Evolutionary conservation across 2,888 invertebrate species (phyloP).

Genomic region (Molorchus minor): DNA sequence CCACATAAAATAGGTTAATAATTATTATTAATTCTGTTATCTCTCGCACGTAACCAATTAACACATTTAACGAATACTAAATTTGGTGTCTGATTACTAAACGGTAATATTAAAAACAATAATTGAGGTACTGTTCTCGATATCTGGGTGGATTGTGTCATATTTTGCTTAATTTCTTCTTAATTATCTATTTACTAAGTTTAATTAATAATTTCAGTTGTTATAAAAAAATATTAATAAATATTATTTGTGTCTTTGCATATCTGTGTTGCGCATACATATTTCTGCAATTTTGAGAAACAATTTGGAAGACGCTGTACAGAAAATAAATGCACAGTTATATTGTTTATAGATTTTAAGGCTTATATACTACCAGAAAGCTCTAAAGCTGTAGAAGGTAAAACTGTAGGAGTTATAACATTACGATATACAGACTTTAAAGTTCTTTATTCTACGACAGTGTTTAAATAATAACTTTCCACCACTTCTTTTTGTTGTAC

Average conservation of each 20-base stretch:
- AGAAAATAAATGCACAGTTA: not conserved
- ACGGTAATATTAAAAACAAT: constrained; percentile 3
- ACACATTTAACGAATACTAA: not conserved
- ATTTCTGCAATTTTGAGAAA: no score
- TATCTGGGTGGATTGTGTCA: not conserved
- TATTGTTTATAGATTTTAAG: not conserved
- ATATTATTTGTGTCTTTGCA: not conserved
- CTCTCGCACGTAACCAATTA: not conserved
- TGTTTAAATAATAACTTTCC: no score
- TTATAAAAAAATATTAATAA: not conserved
- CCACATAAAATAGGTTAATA: not conserved
- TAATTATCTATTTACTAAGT: not conserved
- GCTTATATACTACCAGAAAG: no score
- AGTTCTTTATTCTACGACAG: no score
- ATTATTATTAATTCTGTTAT: not conserved
- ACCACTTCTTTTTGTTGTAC: no score
- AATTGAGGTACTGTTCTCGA: not conserved
- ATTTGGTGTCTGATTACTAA: constrained; percentile 1
- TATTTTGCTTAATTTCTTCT: not conserved
- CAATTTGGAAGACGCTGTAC: no score
- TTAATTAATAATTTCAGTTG: not conserved
- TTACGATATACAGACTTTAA: no score
- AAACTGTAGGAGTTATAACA: no score
- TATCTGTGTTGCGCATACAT: not conserved
- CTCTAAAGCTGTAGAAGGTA: no score